phyloP scores from a whole-genome alignment of 2,113 vertebrate species.

The Phocoena phocoena region DNA sequence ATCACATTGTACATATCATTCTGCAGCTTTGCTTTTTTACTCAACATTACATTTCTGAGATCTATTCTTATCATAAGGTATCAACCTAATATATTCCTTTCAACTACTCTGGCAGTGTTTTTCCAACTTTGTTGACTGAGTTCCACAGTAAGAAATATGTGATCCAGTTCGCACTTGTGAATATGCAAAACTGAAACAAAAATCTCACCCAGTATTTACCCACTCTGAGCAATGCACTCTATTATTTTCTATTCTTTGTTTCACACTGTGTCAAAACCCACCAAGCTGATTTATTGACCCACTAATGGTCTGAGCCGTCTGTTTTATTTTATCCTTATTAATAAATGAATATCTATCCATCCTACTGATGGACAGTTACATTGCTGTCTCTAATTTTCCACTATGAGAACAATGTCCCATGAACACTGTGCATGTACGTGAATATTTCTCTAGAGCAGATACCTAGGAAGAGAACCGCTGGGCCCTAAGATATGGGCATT shows the following conservation, averaged over 20 bases:
- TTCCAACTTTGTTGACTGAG: not conserved
- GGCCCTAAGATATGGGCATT: not conserved
- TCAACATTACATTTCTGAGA: not conserved
- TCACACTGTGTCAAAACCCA: not conserved
- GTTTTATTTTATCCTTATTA: not conserved
- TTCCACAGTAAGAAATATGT: not conserved
- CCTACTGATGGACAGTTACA: not conserved
- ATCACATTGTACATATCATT: not conserved
- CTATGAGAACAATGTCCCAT: not conserved
- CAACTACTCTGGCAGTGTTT: not conserved
- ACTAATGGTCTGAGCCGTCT: not conserved
- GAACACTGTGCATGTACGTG: rapidly evolving
- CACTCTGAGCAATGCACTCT: not conserved
- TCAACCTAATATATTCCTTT: not conserved
- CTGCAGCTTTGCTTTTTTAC: not conserved
- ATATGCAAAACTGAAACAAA: constrained; percentile 32
- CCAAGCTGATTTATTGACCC: not conserved
- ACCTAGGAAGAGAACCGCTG: not conserved
- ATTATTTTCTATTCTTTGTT: not conserved
- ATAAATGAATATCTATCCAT: not conserved
- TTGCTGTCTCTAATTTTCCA: not conserved
- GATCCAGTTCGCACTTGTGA: constrained; percentile 21
- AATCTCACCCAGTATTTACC: not conserved
- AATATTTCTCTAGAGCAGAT: not conserved
- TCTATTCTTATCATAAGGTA: not conserved